Evolutionary conservation across 2,888 invertebrate genomes (phyloP), one percentile per base, ranked within the genome.

Genomic region (Linnaemya vulpina): DNA sequence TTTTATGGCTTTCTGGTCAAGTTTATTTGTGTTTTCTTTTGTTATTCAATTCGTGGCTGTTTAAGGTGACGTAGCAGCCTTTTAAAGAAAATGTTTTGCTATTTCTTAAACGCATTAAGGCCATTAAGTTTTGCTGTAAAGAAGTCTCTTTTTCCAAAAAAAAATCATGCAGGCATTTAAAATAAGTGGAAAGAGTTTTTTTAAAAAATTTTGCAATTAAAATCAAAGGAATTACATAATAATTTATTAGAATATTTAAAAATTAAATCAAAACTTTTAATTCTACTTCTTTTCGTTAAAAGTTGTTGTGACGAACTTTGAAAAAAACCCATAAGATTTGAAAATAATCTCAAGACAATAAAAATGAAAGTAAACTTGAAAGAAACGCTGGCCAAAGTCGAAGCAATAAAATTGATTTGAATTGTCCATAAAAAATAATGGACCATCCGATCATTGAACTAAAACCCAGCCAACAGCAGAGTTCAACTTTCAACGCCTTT

Each of bases 341-440:
- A 51, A 49, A 46, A n/a, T 10, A 17, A 5, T 46, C 8, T 51
- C 17, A 22, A 46, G 35, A 38, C 53, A 73, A 81, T 53, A 63
- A 68, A 79, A 67, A 1, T 38, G n/a, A 78, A 55, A n/a, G n/a
- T n/a, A n/a, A 58, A 68, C 58, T 78, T 82, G 43, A 74, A 84
- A 87, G 73, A 85, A 75, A 78, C 49, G 51, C 82, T 76, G 81
- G 86, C 68, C 86, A 87, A 87, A 87, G 87, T 86, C 87, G 84
- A 87, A 87, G 84, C 87, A 83, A 87, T 87, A 88, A 88, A 88
- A 87, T 83, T 65, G 81, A 83, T 86, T 87, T 88, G 88, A 88
- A 88, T 85, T 87, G 80, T 55, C 77, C 84, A 75, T 88, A 81
- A 87, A 87, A 38, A 87, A 82, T 86, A 85, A 87, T 87, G 79